Conservation (phyloP, 2,113 vertebrate species). For the Cinclus mexicanus region DNA sequence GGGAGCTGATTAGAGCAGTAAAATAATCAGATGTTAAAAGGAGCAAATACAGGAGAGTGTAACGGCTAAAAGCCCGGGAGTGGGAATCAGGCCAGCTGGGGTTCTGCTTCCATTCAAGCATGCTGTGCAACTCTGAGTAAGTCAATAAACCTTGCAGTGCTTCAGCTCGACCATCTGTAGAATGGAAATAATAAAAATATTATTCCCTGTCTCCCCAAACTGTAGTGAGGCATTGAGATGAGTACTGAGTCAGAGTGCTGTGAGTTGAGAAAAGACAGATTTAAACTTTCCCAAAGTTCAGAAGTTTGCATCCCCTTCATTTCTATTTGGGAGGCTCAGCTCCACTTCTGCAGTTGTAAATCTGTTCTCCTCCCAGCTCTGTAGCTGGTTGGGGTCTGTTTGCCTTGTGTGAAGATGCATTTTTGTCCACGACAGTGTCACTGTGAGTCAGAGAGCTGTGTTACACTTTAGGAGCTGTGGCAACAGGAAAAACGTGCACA, state of each 20-base stretch:
- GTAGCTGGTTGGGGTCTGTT: neutral
- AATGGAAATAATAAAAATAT: slow-evolving; percentile 65
- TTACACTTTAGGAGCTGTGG: neutral
- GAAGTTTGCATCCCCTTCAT: slow-evolving; percentile 43
- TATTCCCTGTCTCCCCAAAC: slow-evolving; percentile 61
- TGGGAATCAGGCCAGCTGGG: slow-evolving; percentile 59
- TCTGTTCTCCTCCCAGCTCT: neutral
- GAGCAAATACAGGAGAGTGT: slow-evolving; percentile 10
- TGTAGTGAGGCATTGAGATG: slow-evolving; percentile 47
- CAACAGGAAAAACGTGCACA: neutral
- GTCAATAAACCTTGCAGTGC: slow-evolving; percentile 64
- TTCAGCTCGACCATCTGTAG: slow-evolving; percentile 46
- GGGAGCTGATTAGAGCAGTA: slow-evolving; percentile 37
- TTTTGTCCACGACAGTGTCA: neutral
- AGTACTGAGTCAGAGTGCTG: slow-evolving; percentile 29
- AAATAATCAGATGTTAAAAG: slow-evolving; percentile 42
- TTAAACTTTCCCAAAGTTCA: slow-evolving; percentile 60
- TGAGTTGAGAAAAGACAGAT: slow-evolving; percentile 58
- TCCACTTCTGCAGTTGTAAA: neutral
- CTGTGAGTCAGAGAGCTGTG: neutral
- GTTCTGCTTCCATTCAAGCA: slow-evolving; percentile 63
- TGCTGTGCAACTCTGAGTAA: slow-evolving; percentile 53
- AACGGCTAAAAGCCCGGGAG: neutral
- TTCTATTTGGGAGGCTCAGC: slow-evolving; percentile 27
- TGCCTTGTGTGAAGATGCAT: neutral